Percentiles rank a stretch among this genome's conserved stretches.
phyloP scores from a whole-genome alignment of 2,797 vertebrate genomes.

The Dicrostonyx torquatus region DNA sequence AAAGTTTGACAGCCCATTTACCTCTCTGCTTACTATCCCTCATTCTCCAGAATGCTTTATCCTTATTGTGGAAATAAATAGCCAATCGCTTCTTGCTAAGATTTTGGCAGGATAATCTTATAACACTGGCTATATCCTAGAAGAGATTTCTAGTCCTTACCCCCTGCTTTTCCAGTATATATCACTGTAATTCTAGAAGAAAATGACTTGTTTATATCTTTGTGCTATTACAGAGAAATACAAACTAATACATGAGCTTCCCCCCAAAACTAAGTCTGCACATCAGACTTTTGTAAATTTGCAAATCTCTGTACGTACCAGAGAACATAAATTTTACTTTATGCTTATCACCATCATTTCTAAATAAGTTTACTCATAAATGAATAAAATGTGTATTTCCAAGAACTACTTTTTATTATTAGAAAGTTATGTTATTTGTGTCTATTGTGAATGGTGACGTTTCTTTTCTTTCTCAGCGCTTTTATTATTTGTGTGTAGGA shows the following conservation, averaged over 20 bases:
- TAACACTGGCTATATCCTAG: neutral
- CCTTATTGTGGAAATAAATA: constrained; percentile 39
- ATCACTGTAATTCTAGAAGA: constrained; percentile 13
- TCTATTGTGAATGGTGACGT: too few relatives aligned
- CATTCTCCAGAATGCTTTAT: constrained; percentile 48
- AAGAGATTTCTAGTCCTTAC: neutral
- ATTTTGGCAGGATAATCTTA: constrained; percentile 55
- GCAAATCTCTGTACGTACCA: neutral
- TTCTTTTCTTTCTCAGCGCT: too few relatives aligned
- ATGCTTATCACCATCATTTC: neutral
- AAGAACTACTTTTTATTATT: neutral
- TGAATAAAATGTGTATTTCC: neutral
- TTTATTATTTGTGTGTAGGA: too few relatives aligned
- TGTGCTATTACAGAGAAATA: neutral
- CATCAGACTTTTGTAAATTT: neutral
- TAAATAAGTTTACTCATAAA: neutral
- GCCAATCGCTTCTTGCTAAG: constrained; percentile 59
- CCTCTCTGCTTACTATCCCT: constrained; percentile 54
- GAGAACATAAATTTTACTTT: neutral
- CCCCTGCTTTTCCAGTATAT: neutral
- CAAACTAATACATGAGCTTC: neutral
- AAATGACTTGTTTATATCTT: neutral
- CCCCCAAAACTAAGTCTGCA: neutral
- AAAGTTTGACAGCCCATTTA: constrained; percentile 71
- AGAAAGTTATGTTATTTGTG: neutral